These are phyloP conservation scores for Tinea pellionella DNA, from an alignment of 2,888 invertebrate species.

Conservation along the genomic window DNA sequence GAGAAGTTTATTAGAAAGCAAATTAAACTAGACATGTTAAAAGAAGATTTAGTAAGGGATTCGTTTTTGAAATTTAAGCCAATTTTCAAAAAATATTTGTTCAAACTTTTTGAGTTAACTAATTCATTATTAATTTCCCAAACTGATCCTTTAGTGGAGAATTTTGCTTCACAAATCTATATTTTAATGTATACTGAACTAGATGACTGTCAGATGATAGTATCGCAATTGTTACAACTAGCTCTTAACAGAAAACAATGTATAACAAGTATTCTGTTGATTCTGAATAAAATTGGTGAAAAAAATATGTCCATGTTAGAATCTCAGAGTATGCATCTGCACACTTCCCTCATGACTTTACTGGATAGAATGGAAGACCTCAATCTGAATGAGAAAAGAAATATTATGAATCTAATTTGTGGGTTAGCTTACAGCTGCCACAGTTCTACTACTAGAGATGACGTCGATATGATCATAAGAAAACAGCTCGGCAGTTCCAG, in stretches of 20 bases:
- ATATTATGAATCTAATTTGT: constrained; percentile 83
- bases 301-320: constrained; percentile 58
- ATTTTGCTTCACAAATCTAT: constrained; percentile 71
- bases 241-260: constrained; percentile 47
- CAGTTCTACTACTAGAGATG: constrained; percentile 75
- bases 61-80: constrained; percentile 66
- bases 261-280: constrained; percentile 40
- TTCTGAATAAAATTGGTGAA: constrained; percentile 48
- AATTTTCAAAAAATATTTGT: constrained; percentile 66
- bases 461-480: constrained; percentile 85
- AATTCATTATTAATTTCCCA: constrained; percentile 64
- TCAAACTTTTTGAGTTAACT: constrained; percentile 65
- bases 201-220: constrained; percentile 45
- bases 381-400: constrained; percentile 77
- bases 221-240: constrained; percentile 50
- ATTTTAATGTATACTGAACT: constrained; percentile 57
- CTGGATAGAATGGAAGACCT: constrained; percentile 83
- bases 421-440: constrained; percentile 72
- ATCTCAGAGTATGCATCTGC: constrained; percentile 70
- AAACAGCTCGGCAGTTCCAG: constrained; percentile 82
- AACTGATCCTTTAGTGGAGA: constrained; percentile 58
- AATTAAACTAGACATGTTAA: constrained; percentile 71
- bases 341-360: no score
- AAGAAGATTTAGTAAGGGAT: constrained; percentile 65
- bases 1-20: constrained; percentile 73